Conservation (phyloP, 2,888 invertebrate species). For the Micoletzkya japonica region DNA sequence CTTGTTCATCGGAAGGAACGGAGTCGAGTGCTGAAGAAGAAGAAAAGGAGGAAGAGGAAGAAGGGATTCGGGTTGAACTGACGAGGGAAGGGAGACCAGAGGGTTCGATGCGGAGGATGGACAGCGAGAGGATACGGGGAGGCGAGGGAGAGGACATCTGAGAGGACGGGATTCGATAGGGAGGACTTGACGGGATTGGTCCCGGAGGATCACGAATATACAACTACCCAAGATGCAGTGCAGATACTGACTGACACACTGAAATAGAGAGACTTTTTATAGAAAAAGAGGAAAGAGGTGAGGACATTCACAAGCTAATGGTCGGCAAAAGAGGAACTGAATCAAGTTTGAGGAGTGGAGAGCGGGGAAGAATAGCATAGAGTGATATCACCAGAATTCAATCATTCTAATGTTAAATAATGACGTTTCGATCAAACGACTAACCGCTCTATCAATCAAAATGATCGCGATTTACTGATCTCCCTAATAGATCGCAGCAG, state of each 20-base stretch:
- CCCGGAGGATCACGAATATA: too few species aligned
- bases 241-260: too few species aligned
- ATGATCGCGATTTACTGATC: too few species aligned
- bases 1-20: slow-evolving; percentile 9
- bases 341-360: background rate
- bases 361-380: too few species aligned
- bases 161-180: too few species aligned
- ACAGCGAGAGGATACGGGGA: slow-evolving; percentile 8
- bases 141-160: background rate
- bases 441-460: too few species aligned
- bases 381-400: too few species aligned
- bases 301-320: background rate
- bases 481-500: too few species aligned
- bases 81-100: background rate
- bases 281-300: background rate
- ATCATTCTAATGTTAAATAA: too few species aligned
- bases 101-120: background rate
- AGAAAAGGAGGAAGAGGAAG: slow-evolving; percentile 14
- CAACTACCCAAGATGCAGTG: too few species aligned
- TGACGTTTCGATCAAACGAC: too few species aligned
- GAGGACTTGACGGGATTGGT: too few species aligned
- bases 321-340: background rate
- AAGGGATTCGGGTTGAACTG: background rate
- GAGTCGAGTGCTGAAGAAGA: slow-evolving; percentile 1
- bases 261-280: background rate